Evolutionary conservation across 2,888 invertebrate genomes (phyloP), one percentile per base, ranked within the genome.

Genomic region (Euplexia lucipara): DNA sequence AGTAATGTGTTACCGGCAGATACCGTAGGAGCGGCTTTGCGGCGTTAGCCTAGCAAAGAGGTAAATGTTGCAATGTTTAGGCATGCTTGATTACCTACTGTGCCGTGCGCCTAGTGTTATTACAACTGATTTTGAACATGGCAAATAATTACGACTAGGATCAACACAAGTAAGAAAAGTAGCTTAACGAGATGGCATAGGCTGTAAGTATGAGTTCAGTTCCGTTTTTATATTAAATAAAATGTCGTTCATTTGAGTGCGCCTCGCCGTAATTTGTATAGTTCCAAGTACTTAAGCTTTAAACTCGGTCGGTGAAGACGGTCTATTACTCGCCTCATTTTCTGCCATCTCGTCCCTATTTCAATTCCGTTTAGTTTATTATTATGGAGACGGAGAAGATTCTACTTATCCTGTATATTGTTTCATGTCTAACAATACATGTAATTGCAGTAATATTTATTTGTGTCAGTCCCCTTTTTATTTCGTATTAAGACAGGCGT

Each of bases 401-500:
- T 58, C 32, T 59, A 77, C 57, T 53, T 49, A 65, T 60, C 45
- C 68, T 37, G 37, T 34, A 34, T 54, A 72, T 51, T 71, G 52
- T 71, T 66, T 26, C 52, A 20, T 20, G 20, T 42, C 35, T 53
- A 26, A 71, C 59, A 48, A 51, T 32, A 49, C 39, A 14, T 37
- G 42, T 61, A 45, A 45, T 59, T 56, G 47, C 58, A 68, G 58
- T 42, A 49, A 62, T 67, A 66, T 71, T 58, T 53, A 58, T 68
- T 60, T 39, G 32, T 59, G 75, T 81, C 75, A 62, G 67, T 51
- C 9, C 62, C 47, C 54, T 62, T 66, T 67, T 70, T 65, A 70
- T 16, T 45, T 60, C 14, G 51, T 41, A 20, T 57, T 44, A 48
- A 67, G 66, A 64, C 45, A 53, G 14, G 32, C 16, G 34, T 71